A percentile compares a stretch with the other conserved stretches of the same genome.
Evolutionary conservation across 2,797 vertebrate genomes (phyloP).

Genomic region (Falco naumanni): DNA sequence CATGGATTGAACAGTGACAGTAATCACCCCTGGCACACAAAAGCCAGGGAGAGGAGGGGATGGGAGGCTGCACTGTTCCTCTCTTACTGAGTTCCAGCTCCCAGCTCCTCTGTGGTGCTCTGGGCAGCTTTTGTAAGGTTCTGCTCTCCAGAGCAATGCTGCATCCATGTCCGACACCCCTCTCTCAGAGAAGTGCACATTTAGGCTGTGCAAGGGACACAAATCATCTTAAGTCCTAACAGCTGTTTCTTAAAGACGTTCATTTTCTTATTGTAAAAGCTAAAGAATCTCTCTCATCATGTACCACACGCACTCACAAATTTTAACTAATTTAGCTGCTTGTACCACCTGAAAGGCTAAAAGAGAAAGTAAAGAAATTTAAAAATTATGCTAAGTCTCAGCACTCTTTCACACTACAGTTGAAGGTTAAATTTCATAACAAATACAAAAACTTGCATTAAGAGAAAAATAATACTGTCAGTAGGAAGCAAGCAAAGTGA

Average conservation of each 20-base stretch:
- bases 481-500: neutral
- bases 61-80: neutral
- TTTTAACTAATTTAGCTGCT: neutral
- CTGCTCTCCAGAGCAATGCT: neutral
- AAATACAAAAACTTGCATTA: neutral
- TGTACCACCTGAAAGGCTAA: neutral
- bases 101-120: neutral
- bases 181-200: accelerated
- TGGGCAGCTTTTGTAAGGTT: neutral
- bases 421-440: neutral
- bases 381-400: neutral
- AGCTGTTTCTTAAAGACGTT: neutral
- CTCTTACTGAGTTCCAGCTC: neutral
- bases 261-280: neutral
- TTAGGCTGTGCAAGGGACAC: neutral
- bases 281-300: neutral
- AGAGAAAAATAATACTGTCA: neutral
- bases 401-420: neutral
- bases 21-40: neutral
- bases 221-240: neutral
- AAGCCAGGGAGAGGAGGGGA: neutral
- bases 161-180: accelerated
- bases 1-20: neutral
- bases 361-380: neutral
- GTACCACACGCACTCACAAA: neutral